Percentiles rank a stretch among this genome's conserved stretches.
Conservation (phyloP, 37 sponge, comb jelly and placozoan genomes). For the Agelas oroides region DNA sequence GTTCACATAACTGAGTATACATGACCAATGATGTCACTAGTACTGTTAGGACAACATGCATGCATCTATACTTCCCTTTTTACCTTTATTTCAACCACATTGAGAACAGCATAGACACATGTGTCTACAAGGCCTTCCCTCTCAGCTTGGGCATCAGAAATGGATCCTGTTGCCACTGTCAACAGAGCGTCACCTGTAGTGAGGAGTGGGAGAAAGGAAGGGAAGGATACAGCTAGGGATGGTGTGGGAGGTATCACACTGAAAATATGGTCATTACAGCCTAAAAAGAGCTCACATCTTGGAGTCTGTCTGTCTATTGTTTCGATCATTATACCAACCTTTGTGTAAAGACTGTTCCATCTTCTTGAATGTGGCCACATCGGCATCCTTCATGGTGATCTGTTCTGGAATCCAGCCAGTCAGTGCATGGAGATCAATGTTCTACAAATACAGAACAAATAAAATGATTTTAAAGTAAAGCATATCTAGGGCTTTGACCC, state of each 20-base stretch:
- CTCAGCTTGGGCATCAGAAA: constrained; percentile 80
- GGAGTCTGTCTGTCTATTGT: too few species aligned
- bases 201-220: not conserved
- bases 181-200: constrained; percentile 85
- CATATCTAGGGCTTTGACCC: too few species aligned
- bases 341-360: constrained; percentile 47
- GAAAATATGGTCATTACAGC: too few species aligned
- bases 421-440: constrained; percentile 98
- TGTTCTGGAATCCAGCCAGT: constrained; percentile 99
- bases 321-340: too few species aligned
- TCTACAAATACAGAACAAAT: constrained; percentile 44
- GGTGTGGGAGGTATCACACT: constrained; percentile 13
- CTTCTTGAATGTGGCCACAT: constrained; percentile 33
- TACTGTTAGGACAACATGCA: too few species aligned
- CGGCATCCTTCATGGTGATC: constrained; percentile 60
- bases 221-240: not conserved
- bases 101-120: constrained; percentile 95
- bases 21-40: too few species aligned
- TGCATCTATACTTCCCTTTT: too few species aligned
- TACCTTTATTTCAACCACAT: constrained; percentile 52
- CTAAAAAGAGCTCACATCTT: too few species aligned
- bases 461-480: too few species aligned
- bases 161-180: constrained; percentile 91
- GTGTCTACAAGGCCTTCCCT: constrained; percentile 88
- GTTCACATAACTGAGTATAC: too few species aligned